phyloP scores from a whole-genome alignment of 2,888 invertebrate genomes.

The Agrochola lota region DNA sequence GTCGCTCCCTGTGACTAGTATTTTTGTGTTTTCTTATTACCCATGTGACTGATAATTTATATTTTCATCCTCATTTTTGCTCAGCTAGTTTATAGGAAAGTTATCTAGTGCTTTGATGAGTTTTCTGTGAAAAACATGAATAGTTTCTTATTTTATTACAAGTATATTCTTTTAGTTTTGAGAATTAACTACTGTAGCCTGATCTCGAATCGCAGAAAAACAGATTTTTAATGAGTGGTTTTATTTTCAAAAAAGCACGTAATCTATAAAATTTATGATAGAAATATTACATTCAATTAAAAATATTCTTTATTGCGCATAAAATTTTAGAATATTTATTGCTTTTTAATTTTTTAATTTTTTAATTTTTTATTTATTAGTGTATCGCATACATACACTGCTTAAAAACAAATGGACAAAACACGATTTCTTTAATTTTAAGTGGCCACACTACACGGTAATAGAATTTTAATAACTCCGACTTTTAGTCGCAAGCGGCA shows the following conservation, averaged over 20 bases:
- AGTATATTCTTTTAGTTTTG: background rate
- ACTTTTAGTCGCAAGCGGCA: slow-evolving; percentile 72
- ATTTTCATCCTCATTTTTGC: background rate
- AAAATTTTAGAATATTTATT: too few species aligned
- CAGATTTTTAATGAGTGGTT: background rate
- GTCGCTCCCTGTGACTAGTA: background rate
- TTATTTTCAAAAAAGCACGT: background rate
- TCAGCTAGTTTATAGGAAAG: background rate
- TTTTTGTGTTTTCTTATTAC: background rate
- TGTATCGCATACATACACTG: background rate
- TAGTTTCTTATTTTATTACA: too few species aligned
- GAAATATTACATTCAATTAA: background rate
- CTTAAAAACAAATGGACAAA: slow-evolving; percentile 29
- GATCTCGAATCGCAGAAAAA: background rate
- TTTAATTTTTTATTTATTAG: background rate
- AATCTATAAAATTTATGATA: background rate
- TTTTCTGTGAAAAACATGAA: background rate
- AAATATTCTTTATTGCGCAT: slow-evolving; percentile 5
- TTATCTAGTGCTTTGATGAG: background rate
- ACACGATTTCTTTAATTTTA: slow-evolving; percentile 46
- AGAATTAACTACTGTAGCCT: background rate
- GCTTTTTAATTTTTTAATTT: too few species aligned
- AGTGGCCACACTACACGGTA: slow-evolving; percentile 39
- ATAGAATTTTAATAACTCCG: slow-evolving; percentile 64
- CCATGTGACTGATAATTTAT: background rate